Base-by-base conservation (phyloP, 2,113 vertebrate genomes). In the Catharus fuscescens region DNA sequence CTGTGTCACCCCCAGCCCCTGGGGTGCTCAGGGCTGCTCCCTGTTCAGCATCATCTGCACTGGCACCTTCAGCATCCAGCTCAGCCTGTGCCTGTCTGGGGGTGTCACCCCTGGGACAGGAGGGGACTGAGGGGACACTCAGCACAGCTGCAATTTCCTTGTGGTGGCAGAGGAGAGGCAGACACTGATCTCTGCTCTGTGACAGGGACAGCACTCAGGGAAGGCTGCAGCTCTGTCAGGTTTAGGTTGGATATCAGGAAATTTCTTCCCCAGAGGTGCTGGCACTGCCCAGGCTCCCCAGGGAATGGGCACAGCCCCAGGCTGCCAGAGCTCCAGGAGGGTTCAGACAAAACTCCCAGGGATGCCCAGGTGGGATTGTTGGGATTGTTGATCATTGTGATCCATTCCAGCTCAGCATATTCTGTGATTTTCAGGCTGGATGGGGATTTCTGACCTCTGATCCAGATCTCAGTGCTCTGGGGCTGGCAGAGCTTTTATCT, bases 291-390 rank as follows among this genome's bases (percentile, higher is more conserved):
- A 76, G 83, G 36, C 53, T 59, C 53, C 8, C 20, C 44, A 76
- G 83, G 36, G 44, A 66, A 52, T 42, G 53, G 36, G 2, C 44
- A 32, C 9, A 0, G 32, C 36, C 52, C 1, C 0, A 34, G 70
- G 20, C 82, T 85, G 34, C 52, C 71, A 66, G 10, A 76, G 60
- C 71, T 74, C 34, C 82, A 44, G 71, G 44, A 23, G 14, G 0
- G 0, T 32, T 59, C 31, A 44, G 61, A 26, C 7, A 50, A 0
- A 0, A 1, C 31, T 50, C 0, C 1, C 8, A 66, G 60, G 24
- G 23, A 6, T 38, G 38, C 38, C 38, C 29, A 34, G 31, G 7
- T 50, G 44, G 31, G 72, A 1, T 44, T 44, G 52, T 9, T 59
- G 71, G 53, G 18, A 14, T 14, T 36, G 34, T 52, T 52, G 72